A percentile compares a stretch with the other conserved stretches of the same genome.
Conservation (phyloP, 2,888 invertebrate species). For the Epinotia bilunana region DNA sequence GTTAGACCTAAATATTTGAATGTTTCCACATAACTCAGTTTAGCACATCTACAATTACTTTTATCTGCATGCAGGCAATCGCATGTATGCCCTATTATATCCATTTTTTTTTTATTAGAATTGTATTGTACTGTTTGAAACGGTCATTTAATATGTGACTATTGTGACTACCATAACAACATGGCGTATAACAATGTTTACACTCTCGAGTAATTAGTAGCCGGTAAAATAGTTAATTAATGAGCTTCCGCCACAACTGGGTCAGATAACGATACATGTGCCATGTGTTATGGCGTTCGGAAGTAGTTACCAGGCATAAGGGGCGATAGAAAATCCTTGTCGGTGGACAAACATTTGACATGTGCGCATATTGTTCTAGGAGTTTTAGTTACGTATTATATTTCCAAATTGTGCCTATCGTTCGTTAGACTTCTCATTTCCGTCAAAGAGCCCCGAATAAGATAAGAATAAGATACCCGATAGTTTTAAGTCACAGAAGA, state of each 20-base stretch:
- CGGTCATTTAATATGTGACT: background rate
- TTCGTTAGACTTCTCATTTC: too few species aligned
- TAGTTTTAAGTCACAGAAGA: too few species aligned
- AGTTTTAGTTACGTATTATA: too few species aligned
- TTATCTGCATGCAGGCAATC: too few species aligned
- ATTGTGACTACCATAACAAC: background rate
- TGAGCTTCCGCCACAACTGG: background rate
- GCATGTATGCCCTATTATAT: too few species aligned
- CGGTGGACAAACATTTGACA: background rate
- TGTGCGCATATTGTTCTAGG: background rate
- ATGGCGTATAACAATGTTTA: background rate
- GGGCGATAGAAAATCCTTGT: background rate
- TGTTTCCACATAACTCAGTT: too few species aligned
- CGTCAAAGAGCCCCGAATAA: too few species aligned
- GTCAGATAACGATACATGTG: background rate
- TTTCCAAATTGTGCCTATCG: too few species aligned
- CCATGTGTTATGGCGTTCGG: background rate
- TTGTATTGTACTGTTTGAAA: background rate
- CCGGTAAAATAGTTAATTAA: conserved; percentile 9
- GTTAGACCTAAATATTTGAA: too few species aligned
- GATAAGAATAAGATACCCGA: too few species aligned
- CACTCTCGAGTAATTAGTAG: background rate
- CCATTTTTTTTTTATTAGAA: too few species aligned
- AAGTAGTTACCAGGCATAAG: background rate
- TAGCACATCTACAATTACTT: too few species aligned